Conservation (phyloP, 1,140 invertebrate genomes). For the Apolygus lucorum region DNA sequence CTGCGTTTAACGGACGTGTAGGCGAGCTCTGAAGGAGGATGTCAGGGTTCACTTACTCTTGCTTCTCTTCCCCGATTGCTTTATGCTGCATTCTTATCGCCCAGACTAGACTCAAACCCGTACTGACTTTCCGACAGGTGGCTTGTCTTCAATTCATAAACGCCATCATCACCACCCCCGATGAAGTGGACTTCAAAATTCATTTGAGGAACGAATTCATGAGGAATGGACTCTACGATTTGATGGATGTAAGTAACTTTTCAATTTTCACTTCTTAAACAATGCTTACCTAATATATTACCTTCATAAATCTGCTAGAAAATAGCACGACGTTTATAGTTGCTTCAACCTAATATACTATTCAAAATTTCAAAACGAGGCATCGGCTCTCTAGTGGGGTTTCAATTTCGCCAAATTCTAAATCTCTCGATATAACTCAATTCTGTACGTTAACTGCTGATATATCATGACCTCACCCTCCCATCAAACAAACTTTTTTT, state of each 20-base stretch:
- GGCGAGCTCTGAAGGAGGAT: too few species aligned
- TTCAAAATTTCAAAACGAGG: too few species aligned
- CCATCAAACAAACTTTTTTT: too few species aligned
- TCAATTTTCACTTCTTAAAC: too few species aligned
- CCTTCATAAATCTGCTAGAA: background rate
- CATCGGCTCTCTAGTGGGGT: too few species aligned
- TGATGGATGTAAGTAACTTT: constrained; percentile 51
- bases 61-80: background rate
- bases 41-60: background rate
- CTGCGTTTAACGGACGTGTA: too few species aligned
- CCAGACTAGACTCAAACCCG: background rate
- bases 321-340: background rate
- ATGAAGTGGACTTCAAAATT: constrained; percentile 87
- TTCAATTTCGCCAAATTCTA: too few species aligned
- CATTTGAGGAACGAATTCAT: constrained; percentile 94
- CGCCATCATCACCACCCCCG: constrained; percentile 79
- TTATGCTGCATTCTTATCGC: background rate
- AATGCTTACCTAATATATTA: too few species aligned
- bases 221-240: constrained; percentile 77
- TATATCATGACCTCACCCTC: too few species aligned
- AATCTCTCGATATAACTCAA: too few species aligned
- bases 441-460: too few species aligned
- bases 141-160: constrained; percentile 88
- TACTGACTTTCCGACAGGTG: constrained; percentile 44
- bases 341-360: too few species aligned